Conservation (phyloP, 2,113 vertebrate genomes). For the Piaya cayana region DNA sequence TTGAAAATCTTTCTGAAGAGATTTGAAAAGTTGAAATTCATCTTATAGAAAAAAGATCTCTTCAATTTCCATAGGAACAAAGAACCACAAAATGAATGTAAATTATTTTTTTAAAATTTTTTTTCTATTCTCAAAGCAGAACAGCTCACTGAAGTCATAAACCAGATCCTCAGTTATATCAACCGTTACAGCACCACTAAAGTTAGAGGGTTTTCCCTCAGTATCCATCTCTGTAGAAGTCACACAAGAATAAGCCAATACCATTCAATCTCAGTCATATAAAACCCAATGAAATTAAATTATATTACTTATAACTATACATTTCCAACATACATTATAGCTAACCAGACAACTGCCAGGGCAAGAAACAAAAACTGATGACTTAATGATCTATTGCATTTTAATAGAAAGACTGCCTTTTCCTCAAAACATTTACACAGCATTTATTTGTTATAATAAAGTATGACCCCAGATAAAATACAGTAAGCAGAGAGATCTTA, state of each 20-base stretch:
- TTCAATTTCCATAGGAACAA: conserved; percentile 42
- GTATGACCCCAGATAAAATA: not conserved
- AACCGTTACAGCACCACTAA: not conserved
- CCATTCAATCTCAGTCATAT: not conserved
- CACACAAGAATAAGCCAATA: not conserved
- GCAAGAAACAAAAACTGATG: not conserved
- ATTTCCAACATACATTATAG: not conserved
- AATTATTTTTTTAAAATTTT: not conserved
- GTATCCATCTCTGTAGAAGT: not conserved
- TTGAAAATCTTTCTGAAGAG: conserved; percentile 40
- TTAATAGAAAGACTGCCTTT: not conserved
- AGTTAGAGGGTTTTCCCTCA: not conserved
- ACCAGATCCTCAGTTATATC: not conserved
- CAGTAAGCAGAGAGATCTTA: not conserved
- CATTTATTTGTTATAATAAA: not conserved
- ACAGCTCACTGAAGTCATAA: not conserved
- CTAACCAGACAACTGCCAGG: not conserved
- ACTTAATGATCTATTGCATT: not conserved
- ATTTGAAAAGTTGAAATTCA: conserved; percentile 25
- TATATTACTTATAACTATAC: not conserved
- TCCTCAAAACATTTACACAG: not conserved
- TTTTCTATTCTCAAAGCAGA: not conserved
- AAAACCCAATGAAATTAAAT: not conserved
- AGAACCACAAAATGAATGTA: conserved; percentile 25
- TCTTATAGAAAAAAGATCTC: conserved; percentile 25